Conservation (phyloP, 2,888 invertebrate genomes). For the Apomyelois bistriatella region DNA sequence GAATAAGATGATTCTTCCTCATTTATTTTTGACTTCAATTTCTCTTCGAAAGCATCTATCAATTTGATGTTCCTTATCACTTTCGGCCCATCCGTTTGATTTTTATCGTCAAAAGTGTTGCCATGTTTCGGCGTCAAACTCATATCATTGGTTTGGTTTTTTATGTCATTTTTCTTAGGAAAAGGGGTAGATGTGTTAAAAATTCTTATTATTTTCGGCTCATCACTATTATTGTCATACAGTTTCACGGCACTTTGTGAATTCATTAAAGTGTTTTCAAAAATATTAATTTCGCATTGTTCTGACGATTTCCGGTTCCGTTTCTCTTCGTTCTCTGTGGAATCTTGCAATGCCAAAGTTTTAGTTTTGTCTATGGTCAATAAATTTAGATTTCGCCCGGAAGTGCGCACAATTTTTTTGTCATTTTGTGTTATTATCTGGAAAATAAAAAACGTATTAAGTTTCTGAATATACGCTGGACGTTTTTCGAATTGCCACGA, state of each 20-base stretch:
- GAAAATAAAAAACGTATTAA: background rate
- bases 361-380: constrained; percentile 37
- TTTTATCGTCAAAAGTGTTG: constrained; percentile 12
- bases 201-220: background rate
- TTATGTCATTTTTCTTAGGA: background rate
- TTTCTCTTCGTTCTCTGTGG: background rate
- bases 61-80: constrained; percentile 25
- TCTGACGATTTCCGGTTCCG: background rate
- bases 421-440: constrained; percentile 13
- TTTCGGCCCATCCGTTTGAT: constrained; percentile 23
- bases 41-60: constrained; percentile 30
- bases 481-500: no score
- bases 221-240: background rate
- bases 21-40: constrained; percentile 13
- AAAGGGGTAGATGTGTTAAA: background rate
- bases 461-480: no score
- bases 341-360: constrained; percentile 18
- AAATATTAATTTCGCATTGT: background rate
- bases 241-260: background rate
- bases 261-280: background rate
- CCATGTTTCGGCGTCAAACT: constrained; percentile 15
- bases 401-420: constrained; percentile 37
- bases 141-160: background rate
- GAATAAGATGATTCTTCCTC: constrained; percentile 18
- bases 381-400: constrained; percentile 38